These are phyloP conservation scores for Leptoteleia sp. DNA, from an alignment of 1,140 invertebrate genomes.

Conservation along the genomic window DNA sequence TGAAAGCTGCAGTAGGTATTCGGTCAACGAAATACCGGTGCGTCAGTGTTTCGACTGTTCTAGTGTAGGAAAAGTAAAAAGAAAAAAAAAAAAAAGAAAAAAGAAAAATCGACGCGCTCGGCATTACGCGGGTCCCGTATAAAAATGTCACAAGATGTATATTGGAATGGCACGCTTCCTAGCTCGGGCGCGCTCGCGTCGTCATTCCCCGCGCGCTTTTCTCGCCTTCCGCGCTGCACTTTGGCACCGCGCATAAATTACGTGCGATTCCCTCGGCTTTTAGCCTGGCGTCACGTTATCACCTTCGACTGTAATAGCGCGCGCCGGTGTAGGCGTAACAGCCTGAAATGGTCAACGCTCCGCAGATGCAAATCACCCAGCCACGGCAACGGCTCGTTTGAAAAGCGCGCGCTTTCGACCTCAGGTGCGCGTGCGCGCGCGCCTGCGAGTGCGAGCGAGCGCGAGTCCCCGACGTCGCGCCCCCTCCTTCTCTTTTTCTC, in stretches of 20 bases:
- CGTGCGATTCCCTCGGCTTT: slow-evolving; percentile 66
- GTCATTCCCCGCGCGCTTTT: slow-evolving; percentile 64
- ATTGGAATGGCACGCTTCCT: slow-evolving; percentile 63
- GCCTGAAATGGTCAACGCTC: slow-evolving; percentile 64
- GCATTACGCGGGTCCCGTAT: slow-evolving; percentile 40
- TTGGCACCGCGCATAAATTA: slow-evolving; percentile 65
- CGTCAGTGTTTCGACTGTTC: slow-evolving; percentile 19
- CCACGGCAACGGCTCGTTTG: slow-evolving; percentile 24
- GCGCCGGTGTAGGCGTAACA: slow-evolving; percentile 60
- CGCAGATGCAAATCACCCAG: slow-evolving; percentile 53
- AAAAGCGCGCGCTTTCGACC: slow-evolving; percentile 46
- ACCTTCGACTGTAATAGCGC: slow-evolving; percentile 62
- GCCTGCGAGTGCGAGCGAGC: too few species aligned
- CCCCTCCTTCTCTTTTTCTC: not conserved
- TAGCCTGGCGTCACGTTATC: slow-evolving; percentile 66
- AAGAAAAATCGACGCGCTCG: slow-evolving; percentile 48
- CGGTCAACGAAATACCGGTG: slow-evolving; percentile 22
- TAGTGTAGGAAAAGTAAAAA: too few species aligned
- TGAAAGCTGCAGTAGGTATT: slow-evolving; percentile 25
- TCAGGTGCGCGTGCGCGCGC: slow-evolving; percentile 19
- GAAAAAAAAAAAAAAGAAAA: too few species aligned
- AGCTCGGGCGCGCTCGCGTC: slow-evolving; percentile 56
- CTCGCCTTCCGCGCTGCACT: slow-evolving; percentile 64
- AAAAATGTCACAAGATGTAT: slow-evolving; percentile 62
- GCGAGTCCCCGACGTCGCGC: not conserved